Evolutionary conservation across 2,113 vertebrate genomes (phyloP).

Genomic region (Camelus bactrianus): DNA sequence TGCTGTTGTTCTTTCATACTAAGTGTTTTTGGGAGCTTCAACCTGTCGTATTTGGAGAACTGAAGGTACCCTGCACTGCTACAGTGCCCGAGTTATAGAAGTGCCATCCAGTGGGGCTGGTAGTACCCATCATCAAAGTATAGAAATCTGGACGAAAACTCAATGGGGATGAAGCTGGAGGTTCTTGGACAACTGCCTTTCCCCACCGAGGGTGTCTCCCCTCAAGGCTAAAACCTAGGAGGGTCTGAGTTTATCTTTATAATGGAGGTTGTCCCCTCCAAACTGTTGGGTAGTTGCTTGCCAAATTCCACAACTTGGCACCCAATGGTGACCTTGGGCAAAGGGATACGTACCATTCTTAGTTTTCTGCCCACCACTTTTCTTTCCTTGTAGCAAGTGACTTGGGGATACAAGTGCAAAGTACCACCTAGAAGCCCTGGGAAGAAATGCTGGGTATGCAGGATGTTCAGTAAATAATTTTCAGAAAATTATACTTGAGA

Average conservation of each 20-base stretch:
- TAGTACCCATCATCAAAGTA: neutral
- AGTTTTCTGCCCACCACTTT: neutral
- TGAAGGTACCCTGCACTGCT: neutral
- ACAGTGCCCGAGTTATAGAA: neutral
- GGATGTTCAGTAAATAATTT: neutral
- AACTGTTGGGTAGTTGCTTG: neutral
- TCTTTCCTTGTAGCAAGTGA: neutral
- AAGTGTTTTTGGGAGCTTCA: neutral
- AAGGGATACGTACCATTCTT: neutral
- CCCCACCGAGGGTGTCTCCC: neutral
- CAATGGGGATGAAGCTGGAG: neutral
- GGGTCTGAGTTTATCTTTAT: neutral
- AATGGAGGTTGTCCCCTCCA: neutral
- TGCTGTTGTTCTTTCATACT: neutral
- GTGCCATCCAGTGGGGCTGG: neutral
- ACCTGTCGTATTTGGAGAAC: neutral
- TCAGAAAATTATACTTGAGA: constrained; percentile 16
- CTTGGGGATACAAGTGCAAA: neutral
- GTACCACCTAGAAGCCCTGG: neutral
- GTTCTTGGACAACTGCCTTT: neutral
- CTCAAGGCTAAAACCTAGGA: neutral
- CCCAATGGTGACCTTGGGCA: neutral
- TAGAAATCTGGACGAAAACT: neutral
- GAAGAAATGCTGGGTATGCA: neutral
- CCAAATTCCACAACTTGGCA: neutral